Percentiles rank a stretch among this genome's conserved stretches.
Evolutionary conservation across 35 echinoderm and acorn worm species (phyloP).

Genomic region (Hemicentrotus pulcherrimus): DNA sequence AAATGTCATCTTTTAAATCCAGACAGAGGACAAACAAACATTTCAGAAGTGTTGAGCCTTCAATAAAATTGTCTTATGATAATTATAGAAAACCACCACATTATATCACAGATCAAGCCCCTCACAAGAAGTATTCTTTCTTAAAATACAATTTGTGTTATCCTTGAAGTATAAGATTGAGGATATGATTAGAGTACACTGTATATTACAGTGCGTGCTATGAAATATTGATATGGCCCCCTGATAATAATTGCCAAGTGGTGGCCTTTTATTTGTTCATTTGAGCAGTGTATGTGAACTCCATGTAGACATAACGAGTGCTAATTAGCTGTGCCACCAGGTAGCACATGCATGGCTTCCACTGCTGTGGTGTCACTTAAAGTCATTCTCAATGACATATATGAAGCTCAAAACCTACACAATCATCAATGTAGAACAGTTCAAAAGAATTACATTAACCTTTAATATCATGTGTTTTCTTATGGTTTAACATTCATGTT

Average conservation of each 20-base stretch:
- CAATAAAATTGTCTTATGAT: neutral
- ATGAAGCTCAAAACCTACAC: neutral
- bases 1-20: no score
- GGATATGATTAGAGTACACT: neutral
- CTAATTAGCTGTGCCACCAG: neutral
- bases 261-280: neutral
- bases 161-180: neutral
- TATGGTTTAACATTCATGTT: no score
- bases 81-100: neutral
- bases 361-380: neutral
- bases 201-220: neutral
- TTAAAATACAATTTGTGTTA: neutral
- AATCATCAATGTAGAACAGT: no score
- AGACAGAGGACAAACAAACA: no score
- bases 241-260: neutral
- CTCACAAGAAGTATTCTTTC: neutral
- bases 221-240: neutral
- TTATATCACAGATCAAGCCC: neutral
- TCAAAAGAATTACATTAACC: no score
- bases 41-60: no score
- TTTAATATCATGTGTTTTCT: no score
- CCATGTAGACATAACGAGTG: neutral
- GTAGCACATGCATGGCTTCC: neutral
- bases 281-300: neutral
- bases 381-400: slow-evolving; percentile 5